These are phyloP conservation scores for Capromys pilorides DNA, from an alignment of 2,797 vertebrate species.

Conservation along the genomic window DNA sequence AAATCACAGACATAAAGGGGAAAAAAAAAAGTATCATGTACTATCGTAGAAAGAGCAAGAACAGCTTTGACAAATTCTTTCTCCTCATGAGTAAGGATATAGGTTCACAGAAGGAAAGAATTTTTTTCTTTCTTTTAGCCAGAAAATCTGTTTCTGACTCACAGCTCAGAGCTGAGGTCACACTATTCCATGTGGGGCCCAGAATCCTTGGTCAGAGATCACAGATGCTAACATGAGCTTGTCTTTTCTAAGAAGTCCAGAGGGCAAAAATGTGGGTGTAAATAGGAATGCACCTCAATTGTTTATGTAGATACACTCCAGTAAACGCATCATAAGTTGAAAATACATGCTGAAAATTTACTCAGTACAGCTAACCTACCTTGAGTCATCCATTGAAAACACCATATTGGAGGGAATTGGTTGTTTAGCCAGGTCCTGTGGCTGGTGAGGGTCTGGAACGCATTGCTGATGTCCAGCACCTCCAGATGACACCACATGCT, in stretches of 20 bases:
- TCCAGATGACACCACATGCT: background rate
- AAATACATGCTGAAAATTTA: background rate
- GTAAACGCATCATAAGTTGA: background rate
- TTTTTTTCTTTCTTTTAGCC: background rate
- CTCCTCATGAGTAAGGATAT: background rate
- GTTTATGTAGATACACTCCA: background rate
- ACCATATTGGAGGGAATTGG: background rate
- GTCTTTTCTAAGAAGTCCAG: background rate
- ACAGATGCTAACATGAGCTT: background rate
- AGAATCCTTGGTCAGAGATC: background rate
- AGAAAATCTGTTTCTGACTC: background rate
- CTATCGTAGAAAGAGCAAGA: background rate
- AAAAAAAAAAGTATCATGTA: background rate
- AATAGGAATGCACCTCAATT: background rate
- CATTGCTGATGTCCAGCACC: background rate
- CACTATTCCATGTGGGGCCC: background rate
- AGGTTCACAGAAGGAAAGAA: background rate
- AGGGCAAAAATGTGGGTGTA: background rate
- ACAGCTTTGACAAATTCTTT: background rate
- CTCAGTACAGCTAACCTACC: background rate
- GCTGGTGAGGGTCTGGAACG: background rate
- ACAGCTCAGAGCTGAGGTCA: background rate
- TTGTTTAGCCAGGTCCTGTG: background rate
- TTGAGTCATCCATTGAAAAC: background rate
- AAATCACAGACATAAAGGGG: background rate